Percentiles rank a stretch among this genome's conserved stretches.
phyloP scores from a whole-genome alignment of 2,113 vertebrate genomes.

The Lasiurus cinereus region DNA sequence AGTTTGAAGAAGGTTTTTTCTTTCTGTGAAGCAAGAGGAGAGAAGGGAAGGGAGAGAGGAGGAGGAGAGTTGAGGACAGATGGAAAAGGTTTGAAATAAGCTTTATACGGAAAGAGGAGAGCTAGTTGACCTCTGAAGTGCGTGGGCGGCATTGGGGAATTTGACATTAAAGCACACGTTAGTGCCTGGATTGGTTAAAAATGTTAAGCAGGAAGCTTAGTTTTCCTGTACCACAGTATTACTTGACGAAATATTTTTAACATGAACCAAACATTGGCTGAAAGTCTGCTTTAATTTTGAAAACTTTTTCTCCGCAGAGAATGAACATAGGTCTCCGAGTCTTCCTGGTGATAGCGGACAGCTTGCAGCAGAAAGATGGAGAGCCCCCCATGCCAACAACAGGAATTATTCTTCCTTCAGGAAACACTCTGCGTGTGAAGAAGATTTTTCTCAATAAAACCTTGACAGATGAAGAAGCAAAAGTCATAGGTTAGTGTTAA shows the following conservation, averaged over 20 bases:
- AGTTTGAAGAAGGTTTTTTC: not conserved
- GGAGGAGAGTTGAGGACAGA: not conserved
- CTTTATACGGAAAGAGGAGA: not conserved
- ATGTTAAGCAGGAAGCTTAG: not conserved
- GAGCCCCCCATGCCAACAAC: slow-evolving; percentile 99
- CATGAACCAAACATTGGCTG: not conserved
- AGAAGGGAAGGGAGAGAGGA: not conserved
- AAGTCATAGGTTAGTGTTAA: slow-evolving; percentile 94
- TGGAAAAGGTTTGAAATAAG: not conserved
- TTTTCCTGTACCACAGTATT: not conserved
- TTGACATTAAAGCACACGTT: not conserved
- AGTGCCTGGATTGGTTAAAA: not conserved
- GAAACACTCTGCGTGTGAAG: slow-evolving; percentile 99
- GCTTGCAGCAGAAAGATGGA: slow-evolving; percentile 98
- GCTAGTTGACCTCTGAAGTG: not conserved
- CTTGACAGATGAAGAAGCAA: slow-evolving; percentile 98
- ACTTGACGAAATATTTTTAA: not conserved
- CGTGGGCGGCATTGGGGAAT: not conserved
- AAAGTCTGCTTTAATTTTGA: not conserved
- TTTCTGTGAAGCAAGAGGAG: not conserved
- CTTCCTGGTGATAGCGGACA: slow-evolving; percentile 98
- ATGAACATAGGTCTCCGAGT: slow-evolving; percentile 99
- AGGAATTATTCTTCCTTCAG: slow-evolving; percentile 97
- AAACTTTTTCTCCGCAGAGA: slow-evolving; percentile 87
- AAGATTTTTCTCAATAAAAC: slow-evolving; percentile 99